Conservation (phyloP, 2,113 vertebrate species). For the Xenopus tropicalis region UCB_Xtro_10.0 CM004451.2:50422001-50422500, state of each 20-base stretch:
- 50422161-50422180: slow-evolving; percentile 17
- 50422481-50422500: not conserved
- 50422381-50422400: not conserved
- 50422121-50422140: slow-evolving; percentile 25
- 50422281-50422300: slow-evolving; percentile 31
- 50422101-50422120: not conserved
- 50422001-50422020: too few species aligned
- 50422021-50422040: too few species aligned
- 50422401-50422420: not conserved
- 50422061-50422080: too few species aligned
- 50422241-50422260: slow-evolving; percentile 37
- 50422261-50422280: slow-evolving; percentile 19
- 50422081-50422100: too few species aligned
- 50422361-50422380: not conserved
- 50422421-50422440: not conserved
- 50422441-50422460: not conserved
- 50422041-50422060: too few species aligned
- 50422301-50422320: slow-evolving; percentile 24
- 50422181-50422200: slow-evolving; percentile 11
- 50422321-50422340: slow-evolving; percentile 7
- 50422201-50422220: slow-evolving; percentile 24
- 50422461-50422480: not conserved
- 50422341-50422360: slow-evolving; percentile 6
- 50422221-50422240: slow-evolving; percentile 16
- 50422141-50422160: not conserved